Evolutionary conservation across 2,113 vertebrate species (phyloP).

Genomic region (Heterotilapia buettikoferi): DNA sequence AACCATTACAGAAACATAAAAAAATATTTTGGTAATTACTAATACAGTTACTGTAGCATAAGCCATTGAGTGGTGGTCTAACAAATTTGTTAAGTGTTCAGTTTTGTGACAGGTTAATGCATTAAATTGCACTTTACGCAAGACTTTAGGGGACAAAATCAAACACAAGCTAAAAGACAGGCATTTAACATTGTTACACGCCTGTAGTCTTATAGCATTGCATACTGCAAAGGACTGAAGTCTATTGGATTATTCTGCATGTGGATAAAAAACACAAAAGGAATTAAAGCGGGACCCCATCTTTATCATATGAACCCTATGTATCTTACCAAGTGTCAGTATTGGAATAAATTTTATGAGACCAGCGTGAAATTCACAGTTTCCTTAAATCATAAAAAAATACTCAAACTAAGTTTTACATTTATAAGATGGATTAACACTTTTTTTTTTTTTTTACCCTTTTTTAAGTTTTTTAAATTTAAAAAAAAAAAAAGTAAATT

Average conservation of each 20-base stretch:
- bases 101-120: background rate
- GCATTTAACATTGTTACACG: background rate
- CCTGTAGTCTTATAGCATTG: background rate
- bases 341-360: background rate
- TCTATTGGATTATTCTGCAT: background rate
- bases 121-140: background rate
- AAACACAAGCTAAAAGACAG: background rate
- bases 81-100: background rate
- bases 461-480: background rate
- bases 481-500: background rate
- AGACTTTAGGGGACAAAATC: background rate
- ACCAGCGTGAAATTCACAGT: background rate
- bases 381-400: background rate
- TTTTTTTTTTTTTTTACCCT: no score
- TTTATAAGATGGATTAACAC: background rate
- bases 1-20: background rate
- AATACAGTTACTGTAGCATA: background rate
- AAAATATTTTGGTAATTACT: background rate
- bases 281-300: background rate
- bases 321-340: background rate
- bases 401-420: background rate
- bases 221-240: background rate
- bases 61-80: background rate
- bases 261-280: background rate
- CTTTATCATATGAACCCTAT: background rate